These are phyloP conservation scores for Tinamus guttatus DNA, from an alignment of 2,113 vertebrate genomes.

Conservation along the genomic window DNA sequence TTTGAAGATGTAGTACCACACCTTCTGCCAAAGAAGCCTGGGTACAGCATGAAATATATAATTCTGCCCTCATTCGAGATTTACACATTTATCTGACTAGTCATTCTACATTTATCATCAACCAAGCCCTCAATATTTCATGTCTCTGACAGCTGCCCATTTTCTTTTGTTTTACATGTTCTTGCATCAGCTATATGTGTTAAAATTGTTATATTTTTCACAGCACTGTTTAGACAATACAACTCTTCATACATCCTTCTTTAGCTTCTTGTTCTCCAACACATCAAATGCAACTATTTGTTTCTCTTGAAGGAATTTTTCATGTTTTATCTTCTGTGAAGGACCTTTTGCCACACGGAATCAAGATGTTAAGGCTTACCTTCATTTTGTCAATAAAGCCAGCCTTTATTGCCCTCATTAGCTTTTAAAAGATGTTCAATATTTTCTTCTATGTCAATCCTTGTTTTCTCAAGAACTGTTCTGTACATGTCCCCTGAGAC, in stretches of 20 bases:
- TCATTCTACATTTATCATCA: background rate
- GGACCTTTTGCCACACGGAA: accelerated
- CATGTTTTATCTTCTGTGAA: background rate
- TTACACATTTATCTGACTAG: background rate
- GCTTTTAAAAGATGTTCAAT: background rate
- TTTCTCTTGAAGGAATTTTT: background rate
- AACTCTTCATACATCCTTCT: background rate
- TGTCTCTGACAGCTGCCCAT: background rate
- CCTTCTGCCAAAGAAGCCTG: background rate
- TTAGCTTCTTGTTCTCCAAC: background rate
- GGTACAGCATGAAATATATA: background rate
- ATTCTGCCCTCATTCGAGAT: background rate
- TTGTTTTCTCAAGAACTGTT: background rate
- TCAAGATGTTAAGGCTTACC: background rate
- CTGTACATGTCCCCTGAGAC: background rate
- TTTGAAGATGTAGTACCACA: background rate
- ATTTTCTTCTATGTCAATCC: background rate
- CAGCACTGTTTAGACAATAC: background rate
- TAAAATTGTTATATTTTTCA: background rate
- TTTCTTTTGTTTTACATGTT: background rate
- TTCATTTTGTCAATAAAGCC: background rate
- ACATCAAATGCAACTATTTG: accelerated
- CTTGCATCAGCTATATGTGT: background rate
- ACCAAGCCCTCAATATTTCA: background rate
- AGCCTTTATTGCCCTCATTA: background rate